A percentile compares a stretch with the other conserved stretches of the same genome.
Evolutionary conservation across 2,113 vertebrate species (phyloP).

Genomic region (Oncorhynchus clarkii): DNA sequence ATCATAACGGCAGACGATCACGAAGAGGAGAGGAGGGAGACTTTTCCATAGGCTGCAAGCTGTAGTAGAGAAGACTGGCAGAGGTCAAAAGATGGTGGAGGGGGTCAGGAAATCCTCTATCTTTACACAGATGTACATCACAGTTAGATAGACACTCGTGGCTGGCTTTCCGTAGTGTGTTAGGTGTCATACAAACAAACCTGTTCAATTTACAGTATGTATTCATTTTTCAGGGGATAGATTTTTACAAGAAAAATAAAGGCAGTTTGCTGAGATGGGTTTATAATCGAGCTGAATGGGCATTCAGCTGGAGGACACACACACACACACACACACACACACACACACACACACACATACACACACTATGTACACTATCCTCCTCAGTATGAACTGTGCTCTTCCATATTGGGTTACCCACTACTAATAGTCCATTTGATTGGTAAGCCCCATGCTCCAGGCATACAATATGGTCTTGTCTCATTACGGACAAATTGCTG

Average conservation of each 20-base stretch:
- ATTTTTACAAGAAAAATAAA: neutral
- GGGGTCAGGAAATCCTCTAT: neutral
- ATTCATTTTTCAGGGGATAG: neutral
- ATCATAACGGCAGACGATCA: neutral
- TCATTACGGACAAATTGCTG: slow-evolving; percentile 30
- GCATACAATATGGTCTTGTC: slow-evolving; percentile 22
- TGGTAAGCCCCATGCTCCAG: slow-evolving; percentile 2
- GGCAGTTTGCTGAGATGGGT: neutral
- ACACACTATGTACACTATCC: neutral
- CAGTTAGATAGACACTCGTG: neutral
- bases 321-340: slow-evolving; percentile 1
- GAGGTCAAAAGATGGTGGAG: neutral
- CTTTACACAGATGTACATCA: neutral
- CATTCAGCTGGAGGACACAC: neutral
- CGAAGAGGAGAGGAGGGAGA: neutral
- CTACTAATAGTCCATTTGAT: slow-evolving; percentile 2
- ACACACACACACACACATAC: slow-evolving; percentile 1
- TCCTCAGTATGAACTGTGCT: neutral
- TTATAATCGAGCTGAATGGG: neutral
- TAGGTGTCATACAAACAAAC: neutral
- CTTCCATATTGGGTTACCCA: neutral
- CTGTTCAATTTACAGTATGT: neutral
- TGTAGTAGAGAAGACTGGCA: neutral
- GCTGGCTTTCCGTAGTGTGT: neutral
- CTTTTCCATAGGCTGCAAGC: neutral